Evolutionary conservation across 2,113 vertebrate species (phyloP).

Genomic region (Proteles cristata): DNA sequence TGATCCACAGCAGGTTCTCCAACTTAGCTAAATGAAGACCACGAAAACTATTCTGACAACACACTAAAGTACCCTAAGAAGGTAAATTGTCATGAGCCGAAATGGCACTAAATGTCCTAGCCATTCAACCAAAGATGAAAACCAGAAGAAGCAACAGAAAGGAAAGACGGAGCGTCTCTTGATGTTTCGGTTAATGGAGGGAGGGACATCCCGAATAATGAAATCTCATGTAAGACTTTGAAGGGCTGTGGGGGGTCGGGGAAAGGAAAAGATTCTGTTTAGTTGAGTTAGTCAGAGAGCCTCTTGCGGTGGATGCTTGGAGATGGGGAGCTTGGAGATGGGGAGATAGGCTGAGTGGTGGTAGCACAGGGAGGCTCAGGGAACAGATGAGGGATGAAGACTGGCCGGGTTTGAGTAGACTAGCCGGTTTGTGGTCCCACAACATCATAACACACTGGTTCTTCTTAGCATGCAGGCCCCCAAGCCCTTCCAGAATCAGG

Average conservation of each 20-base stretch:
- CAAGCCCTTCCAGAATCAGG: background rate
- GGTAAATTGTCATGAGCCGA: background rate
- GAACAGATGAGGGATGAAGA: fast-evolving
- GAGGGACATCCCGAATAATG: fast-evolving
- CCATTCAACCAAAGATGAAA: background rate
- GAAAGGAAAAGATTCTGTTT: background rate
- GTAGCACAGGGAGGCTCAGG: fast-evolving
- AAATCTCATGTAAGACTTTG: fast-evolving
- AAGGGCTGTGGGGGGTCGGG: background rate
- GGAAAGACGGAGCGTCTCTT: fast-evolving
- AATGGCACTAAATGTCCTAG: fast-evolving
- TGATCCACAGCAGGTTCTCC: background rate
- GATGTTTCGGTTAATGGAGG: fast-evolving
- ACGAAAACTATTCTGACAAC: background rate
- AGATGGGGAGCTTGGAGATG: background rate
- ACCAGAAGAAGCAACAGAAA: background rate
- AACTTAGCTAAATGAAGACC: background rate
- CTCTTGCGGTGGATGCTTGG: background rate
- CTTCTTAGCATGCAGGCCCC: fast-evolving
- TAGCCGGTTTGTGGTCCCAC: background rate
- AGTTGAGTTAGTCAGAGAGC: background rate
- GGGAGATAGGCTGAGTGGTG: too few relatives aligned
- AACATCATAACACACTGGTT: background rate
- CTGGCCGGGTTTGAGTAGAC: background rate
- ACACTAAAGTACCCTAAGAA: background rate